phyloP scores from a whole-genome alignment of 2,113 vertebrate genomes.

The Antennarius striatus region DNA sequence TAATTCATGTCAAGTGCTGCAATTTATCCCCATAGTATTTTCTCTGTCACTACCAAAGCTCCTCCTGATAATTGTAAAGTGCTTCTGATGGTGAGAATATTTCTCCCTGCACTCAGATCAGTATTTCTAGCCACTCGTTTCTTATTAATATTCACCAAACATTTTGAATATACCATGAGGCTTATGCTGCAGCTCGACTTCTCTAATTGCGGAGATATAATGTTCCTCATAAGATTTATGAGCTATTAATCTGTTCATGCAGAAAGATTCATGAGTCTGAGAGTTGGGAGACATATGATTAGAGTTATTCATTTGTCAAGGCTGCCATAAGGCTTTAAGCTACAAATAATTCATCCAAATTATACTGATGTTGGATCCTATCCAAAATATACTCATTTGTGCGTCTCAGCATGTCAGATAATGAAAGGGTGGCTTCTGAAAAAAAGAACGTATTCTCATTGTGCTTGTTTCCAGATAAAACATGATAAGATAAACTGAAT shows the following conservation, averaged over 20 bases:
- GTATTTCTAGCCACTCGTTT: conserved; percentile 48
- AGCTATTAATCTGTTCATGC: conserved; percentile 72
- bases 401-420: conserved; percentile 7
- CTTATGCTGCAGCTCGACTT: conserved; percentile 49
- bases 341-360: conserved; percentile 61
- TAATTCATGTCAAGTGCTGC: conserved; percentile 52
- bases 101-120: conserved; percentile 40
- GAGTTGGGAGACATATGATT: conserved; percentile 72
- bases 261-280: conserved; percentile 70
- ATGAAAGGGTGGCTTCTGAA: conserved; percentile 18
- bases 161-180: conserved; percentile 77
- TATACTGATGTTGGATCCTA: conserved; percentile 31
- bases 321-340: conserved; percentile 57
- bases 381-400: conserved; percentile 7
- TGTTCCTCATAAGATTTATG: conserved; percentile 72
- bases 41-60: conserved; percentile 51
- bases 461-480: not conserved
- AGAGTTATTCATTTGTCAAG: conserved; percentile 71
- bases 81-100: conserved; percentile 30
- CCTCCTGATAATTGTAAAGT: conserved; percentile 31
- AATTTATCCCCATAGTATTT: conserved; percentile 44
- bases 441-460: conserved; percentile 21
- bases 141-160: conserved; percentile 71
- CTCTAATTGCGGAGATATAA: conserved; percentile 73
- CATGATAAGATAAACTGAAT: too few species aligned